These are phyloP conservation scores for Athrips mouffetella DNA, from an alignment of 2,888 invertebrate species.

Conservation along the genomic window DNA sequence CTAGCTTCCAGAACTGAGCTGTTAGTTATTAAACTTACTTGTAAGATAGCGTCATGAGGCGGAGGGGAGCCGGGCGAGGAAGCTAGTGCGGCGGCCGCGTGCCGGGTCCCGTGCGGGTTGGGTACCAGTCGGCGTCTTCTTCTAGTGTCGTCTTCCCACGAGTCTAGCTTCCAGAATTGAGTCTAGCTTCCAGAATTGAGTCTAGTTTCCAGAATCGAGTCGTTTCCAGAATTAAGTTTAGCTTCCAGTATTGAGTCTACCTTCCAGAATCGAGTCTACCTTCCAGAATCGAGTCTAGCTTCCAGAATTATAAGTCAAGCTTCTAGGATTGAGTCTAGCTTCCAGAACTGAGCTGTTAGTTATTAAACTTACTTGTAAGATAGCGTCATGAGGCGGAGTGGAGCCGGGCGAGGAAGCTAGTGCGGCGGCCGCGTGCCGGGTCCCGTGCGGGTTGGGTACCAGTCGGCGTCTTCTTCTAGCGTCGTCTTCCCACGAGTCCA, in stretches of 20 bases:
- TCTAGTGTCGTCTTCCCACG: constrained; percentile 99
- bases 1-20: too few species aligned
- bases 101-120: constrained; percentile 95
- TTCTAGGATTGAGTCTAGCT: too few species aligned
- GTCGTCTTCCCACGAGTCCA: constrained; percentile 99
- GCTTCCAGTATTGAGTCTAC: too few species aligned
- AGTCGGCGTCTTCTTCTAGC: constrained; percentile 95
- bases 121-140: constrained; percentile 96
- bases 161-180: constrained; percentile 96
- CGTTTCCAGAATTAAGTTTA: too few species aligned
- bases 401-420: constrained; percentile 89
- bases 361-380: constrained; percentile 89
- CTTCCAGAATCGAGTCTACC: too few species aligned
- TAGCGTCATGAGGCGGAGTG: constrained; percentile 85
- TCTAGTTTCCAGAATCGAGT: too few species aligned
- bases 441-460: constrained; percentile 96
- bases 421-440: constrained; percentile 94
- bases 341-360: too few species aligned
- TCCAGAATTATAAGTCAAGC: too few species aligned
- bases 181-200: too few species aligned
- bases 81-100: constrained; percentile 92
- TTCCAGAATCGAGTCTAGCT: too few species aligned
- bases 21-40: too few species aligned
- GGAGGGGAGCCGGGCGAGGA: constrained; percentile 90
- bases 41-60: constrained; percentile 86